phyloP scores from a whole-genome alignment of 1,140 invertebrate species.

The Bombus sylvicola region DNA sequence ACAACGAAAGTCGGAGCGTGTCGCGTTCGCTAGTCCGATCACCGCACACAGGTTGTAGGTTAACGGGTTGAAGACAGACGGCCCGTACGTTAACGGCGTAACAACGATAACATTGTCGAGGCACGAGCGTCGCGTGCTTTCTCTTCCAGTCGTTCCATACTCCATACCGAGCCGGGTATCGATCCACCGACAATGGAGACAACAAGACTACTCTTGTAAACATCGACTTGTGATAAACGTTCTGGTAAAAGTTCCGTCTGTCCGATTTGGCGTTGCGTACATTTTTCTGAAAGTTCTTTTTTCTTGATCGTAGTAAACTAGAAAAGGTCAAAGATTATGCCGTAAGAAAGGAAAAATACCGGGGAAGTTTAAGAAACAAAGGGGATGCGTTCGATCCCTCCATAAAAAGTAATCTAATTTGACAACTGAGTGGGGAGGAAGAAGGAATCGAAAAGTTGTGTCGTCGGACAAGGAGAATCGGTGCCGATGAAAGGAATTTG shows the following conservation, averaged over 20 bases:
- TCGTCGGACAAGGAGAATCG: slow-evolving; percentile 58
- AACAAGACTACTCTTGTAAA: neutral
- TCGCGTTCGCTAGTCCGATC: neutral
- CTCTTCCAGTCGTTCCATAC: neutral
- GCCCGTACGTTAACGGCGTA: slow-evolving; percentile 25
- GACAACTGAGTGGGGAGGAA: neutral
- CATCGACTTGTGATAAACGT: neutral
- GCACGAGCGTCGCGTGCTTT: slow-evolving; percentile 44
- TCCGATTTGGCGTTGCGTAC: neutral
- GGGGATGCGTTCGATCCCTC: neutral
- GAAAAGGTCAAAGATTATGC: no score
- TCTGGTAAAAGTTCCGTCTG: neutral
- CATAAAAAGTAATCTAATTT: neutral
- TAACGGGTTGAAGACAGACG: slow-evolving; percentile 23
- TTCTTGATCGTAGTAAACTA: neutral
- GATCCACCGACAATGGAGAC: neutral
- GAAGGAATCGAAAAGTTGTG: slow-evolving; percentile 60
- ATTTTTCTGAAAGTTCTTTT: neutral
- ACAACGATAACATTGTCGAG: slow-evolving; percentile 35
- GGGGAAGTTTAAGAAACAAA: neutral
- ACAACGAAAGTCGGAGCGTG: slow-evolving; percentile 28
- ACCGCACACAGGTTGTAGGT: slow-evolving; percentile 11
- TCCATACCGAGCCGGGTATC: neutral
- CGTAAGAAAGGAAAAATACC: no score
- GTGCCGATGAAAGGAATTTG: slow-evolving; percentile 79